Evolutionary conservation across 1,140 invertebrate genomes (phyloP).

Genomic region (fruit fly (Drosophila melanogaster)): Release_6_plus_ISO1_MT NT_033779.5:2606501-2607000

Average conservation of each 20-base stretch:
- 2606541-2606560: conserved; percentile 55
- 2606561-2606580: conserved; percentile 57
- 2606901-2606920: too few species aligned
- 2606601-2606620: conserved; percentile 56
- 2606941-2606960: too few species aligned
- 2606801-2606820: background rate
- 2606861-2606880: too few species aligned
- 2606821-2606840: background rate
- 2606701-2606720: conserved; percentile 5
- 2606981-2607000: background rate
- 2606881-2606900: too few species aligned
- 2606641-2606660: background rate
- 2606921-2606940: too few species aligned
- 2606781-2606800: conserved; percentile 6
- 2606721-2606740: conserved; percentile 61
- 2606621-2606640: background rate
- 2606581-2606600: conserved; percentile 54
- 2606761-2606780: conserved; percentile 53
- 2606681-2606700: background rate
- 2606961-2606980: background rate
- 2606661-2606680: background rate
- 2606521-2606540: conserved; percentile 17
- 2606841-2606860: too few species aligned
- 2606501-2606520: conserved; percentile 56
- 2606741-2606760: conserved; percentile 65